Evolutionary conservation across 1,140 invertebrate species (phyloP), one percentile per base, ranked within the genome.

Genomic region (Heliconius hewitsoni): DNA sequence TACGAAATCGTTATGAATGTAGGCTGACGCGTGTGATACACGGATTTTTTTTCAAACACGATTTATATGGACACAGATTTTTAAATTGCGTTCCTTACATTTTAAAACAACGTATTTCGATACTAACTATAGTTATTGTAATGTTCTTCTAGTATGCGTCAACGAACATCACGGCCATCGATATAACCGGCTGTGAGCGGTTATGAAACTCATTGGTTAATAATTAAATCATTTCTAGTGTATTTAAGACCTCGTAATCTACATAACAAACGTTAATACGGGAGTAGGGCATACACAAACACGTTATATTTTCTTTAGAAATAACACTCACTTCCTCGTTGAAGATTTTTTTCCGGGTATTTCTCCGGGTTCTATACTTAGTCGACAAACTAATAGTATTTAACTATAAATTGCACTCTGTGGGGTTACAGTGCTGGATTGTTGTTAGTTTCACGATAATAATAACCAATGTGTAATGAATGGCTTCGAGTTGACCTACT

Each of bases 101-200:
- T 23, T 57, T 18, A 66, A 60, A 30, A 4, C 27, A 66, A 30
- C 60, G 16, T 66, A 30, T 66, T 66, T 23, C 50, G 18, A 74
- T 55, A 50, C 19, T 34, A 19, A 50, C 46, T 72, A 16, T 52
- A 18, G 16, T 46, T 73, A 78, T 73, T 42, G 42, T 78, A 78
- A 79, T 73, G 57, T 79, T 74, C 37, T 73, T 46, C 74, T 78
- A 75, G 60, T 57, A 80, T 76, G 74, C 74, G 74, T 72, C 78
- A 74, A 83, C 85, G 84, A 86, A 83, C 80, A 87, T 82, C 71
- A 78, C 79, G 50, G 71, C 71, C 57, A 73, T 82, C 78, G 76
- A 34, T 76, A 50, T 27, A 60, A 46, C 18, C 46, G 50, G 37
- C 72, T 77, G 74, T 72, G 42, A 27, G 13, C 71, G 50, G 73